Base-by-base conservation (phyloP, 2,888 invertebrate species). In the Lingula anatina region DNA sequence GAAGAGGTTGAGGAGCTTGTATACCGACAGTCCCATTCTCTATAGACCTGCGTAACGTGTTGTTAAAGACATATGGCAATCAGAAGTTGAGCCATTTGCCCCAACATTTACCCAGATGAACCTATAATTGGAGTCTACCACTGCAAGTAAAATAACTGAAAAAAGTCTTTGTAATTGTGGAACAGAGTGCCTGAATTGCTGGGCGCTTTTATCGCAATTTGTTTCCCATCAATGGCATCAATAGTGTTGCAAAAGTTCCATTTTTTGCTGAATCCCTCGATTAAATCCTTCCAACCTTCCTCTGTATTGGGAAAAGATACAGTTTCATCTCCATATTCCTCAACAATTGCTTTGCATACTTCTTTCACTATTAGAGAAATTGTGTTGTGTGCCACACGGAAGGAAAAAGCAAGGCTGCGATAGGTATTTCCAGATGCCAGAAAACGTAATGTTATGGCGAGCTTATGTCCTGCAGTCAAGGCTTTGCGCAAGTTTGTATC, bases 61-160 rank as follows among this genome's bases (percentile, higher is more conserved):
- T n/a, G n/a, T n/a, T n/a, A n/a, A n/a, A n/a, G n/a, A 66, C 24
- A 70, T 57, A n/a, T 65, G 67, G 37, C 66, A 62, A 55, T 75
- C 71, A 26, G 59, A 64, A 44, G 65, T 61, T 46, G 63, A 45
- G n/a, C 72, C 67, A 54, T 70, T 64, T 36, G 56, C 57, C 9
- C 72, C 71, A 41, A 68, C 55, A 56, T 71, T 65, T 5, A 72
- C 66, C 54, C 59, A 69, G 15, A 64, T 51, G 57, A 63, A 66
- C 15, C 65, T 66, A 53, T 75, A 77, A 49, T 75, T 57, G 21
- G 71, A 70, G 59, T 76, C 72, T 5, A 67, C 71, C 44, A 73
- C 37, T 31, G 68, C 73, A 44, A 76, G 56, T 40, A 78, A 54
- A 2, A 78, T 62, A 40, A 70, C 59, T 47, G 62, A 67, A 57